A percentile compares a stretch with the other conserved stretches of the same genome.
Conservation (phyloP, 2,113 vertebrate species). For the Ascaphus truei region DNA sequence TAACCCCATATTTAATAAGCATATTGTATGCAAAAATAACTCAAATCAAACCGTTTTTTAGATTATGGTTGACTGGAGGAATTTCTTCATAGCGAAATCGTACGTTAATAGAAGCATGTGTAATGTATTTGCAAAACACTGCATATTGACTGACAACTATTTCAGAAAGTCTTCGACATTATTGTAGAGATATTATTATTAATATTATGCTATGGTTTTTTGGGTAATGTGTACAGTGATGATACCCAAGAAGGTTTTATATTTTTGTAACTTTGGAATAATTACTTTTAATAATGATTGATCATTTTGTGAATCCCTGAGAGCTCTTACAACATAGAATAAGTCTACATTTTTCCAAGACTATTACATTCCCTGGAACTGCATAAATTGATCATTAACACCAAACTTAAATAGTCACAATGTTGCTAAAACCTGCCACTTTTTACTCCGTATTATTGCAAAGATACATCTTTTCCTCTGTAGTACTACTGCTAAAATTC, state of each 20-base stretch:
- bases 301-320: not conserved
- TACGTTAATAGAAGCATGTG: constrained; percentile 17
- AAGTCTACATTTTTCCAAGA: no score
- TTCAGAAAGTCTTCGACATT: constrained; percentile 13
- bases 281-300: not conserved
- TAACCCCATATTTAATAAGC: no score
- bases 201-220: constrained; percentile 12
- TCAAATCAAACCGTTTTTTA: constrained; percentile 6
- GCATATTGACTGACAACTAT: constrained; percentile 27
- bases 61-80: not conserved
- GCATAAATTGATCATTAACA: not conserved
- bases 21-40: no score
- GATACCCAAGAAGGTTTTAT: not conserved
- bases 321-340: not conserved
- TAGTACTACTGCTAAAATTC: no score
- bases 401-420: not conserved
- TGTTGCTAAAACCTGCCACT: not conserved
- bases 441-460: no score
- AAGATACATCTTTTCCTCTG: no score
- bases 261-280: not conserved
- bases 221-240: not conserved
- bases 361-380: not conserved
- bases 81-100: not conserved
- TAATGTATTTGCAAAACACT: constrained; percentile 18
- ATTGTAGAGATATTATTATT: constrained; percentile 4